phyloP scores from a whole-genome alignment of 2,113 vertebrate species.

The Psittacula cyanocephala region DNA sequence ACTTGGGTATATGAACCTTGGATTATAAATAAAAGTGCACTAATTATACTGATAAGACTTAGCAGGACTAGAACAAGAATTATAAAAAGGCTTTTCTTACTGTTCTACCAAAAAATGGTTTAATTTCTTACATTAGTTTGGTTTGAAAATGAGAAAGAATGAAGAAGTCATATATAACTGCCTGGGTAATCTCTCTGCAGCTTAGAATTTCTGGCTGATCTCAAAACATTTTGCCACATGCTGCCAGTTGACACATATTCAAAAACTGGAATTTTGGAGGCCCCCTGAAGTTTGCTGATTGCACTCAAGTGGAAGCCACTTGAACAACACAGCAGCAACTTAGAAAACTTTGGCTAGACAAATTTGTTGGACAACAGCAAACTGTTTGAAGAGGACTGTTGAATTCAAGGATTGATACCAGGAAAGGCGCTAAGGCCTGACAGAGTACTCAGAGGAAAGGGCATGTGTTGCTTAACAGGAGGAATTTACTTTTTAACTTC shows the following conservation, averaged over 20 bases:
- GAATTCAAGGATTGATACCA: not conserved
- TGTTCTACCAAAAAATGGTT: not conserved
- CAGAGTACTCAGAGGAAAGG: not conserved
- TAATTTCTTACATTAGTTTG: not conserved
- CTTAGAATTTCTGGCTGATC: not conserved
- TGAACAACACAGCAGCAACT: not conserved
- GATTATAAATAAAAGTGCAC: not conserved
- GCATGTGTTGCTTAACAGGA: not conserved
- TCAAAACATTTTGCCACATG: not conserved
- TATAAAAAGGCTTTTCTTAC: not conserved
- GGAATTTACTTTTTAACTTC: not conserved
- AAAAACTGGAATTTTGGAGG: not conserved
- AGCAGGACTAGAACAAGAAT: not conserved
- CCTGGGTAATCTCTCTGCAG: not conserved
- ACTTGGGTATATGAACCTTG: not conserved
- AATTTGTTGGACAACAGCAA: not conserved
- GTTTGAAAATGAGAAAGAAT: not conserved
- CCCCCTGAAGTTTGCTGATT: not conserved
- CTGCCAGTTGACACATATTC: not conserved
- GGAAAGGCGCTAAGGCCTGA: not conserved
- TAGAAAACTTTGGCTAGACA: not conserved
- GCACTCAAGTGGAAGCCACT: not conserved
- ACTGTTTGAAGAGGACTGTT: not conserved
- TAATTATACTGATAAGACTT: not conserved
- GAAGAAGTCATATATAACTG: not conserved